Base-by-base conservation (phyloP, 2,797 vertebrate species). In the Hylomyscus alleni region DNA sequence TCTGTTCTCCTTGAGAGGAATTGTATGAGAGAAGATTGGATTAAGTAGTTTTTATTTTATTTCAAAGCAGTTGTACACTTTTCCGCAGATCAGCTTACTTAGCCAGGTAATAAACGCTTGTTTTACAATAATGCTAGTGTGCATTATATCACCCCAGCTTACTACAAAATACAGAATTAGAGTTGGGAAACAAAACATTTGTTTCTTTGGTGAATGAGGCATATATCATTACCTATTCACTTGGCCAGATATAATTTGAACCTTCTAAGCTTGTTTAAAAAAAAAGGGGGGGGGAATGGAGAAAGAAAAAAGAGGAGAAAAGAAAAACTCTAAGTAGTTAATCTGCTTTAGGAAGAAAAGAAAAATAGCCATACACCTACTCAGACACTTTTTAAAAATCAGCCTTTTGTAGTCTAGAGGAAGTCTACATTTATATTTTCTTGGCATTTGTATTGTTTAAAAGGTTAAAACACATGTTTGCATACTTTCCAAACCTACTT, bases 11-110 rank as follows among this genome's bases (percentile, higher is more conserved):
- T 98, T 99, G 99, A 99, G 99, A 98, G 98, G 99, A 98, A 98
- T 98, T 99, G 98, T 98, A 98, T 98, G 98, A 97, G 98, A 97
- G 98, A 98, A 98, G 99, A 99, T 98, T 98, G 98, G 98, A 99
- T 99, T 99, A 99, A 99, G 98, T 99, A 98, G 98, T 99, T 99
- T 99, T 99, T 99, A 99, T 99, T 99, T 99, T 98, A 99, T 98
- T 99, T 99, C 99, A 99, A 99, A 99, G 98, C 97, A 78, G 98
- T 98, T 99, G 98, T 99, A 98, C 98, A 98, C 98, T 99, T 99
- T 98, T 99, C 98, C 98, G 99, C 99, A 99, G 98, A 99, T 99
- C 99, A 98, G 31, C 96, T 99, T 99, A 99, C 99, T 98, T 99
- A 98, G 98, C 98, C 98, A 97, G 98, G 98, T 99, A 99, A 99